Base-by-base conservation (phyloP, 2,888 invertebrate genomes). In the Nomada flava region DNA sequence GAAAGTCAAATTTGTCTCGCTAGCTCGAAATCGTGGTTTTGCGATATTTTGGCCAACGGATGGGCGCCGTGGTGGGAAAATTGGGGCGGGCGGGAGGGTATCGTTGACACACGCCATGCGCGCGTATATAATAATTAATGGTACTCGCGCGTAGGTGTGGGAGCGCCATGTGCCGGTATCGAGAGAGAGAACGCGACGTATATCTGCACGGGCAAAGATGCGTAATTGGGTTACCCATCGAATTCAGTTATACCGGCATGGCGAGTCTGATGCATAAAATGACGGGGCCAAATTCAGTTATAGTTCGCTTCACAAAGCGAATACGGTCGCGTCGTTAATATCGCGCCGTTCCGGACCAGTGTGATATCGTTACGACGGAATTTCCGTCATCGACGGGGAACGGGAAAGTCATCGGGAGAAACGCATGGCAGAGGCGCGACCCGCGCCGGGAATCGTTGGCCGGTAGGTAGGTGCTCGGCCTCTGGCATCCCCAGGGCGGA, bases 231-330 rank as follows among this genome's bases (percentile, higher is more conserved):
- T 93, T 93, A 93, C 89, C 91, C 91, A 93, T 93, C 93, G 93
- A 93, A 93, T 93, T 93, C 91, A 93, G 93, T 93, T 93, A 93
- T 88, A 88, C 88, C 90, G 90, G 90, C 91, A 92, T 91, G 92
- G 93, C 91, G 92, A 93, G 93, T 93, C 93, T 93, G 93, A 92
- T 93, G 93, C 93, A 93, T 93, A 93, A 93, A 93, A 93, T 93
- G 93, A 93, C 91, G 91, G 89, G 90, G 90, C 89, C 90, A 93
- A 93, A 93, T 92, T 93, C 89, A 91, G 92, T 93, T 93, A 93
- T 93, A 93, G 92, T 92, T 91, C 93, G 92, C 93, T 93, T 93
- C 91, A 93, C 93, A 93, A 93, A 93, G 93, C 92, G 90, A 92
- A 88, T 83, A 88, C 90, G 90, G 88, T 88, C 90, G 88, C 90